phyloP scores from a whole-genome alignment of 2,797 vertebrate genomes.

The Gallinago stenura region DNA sequence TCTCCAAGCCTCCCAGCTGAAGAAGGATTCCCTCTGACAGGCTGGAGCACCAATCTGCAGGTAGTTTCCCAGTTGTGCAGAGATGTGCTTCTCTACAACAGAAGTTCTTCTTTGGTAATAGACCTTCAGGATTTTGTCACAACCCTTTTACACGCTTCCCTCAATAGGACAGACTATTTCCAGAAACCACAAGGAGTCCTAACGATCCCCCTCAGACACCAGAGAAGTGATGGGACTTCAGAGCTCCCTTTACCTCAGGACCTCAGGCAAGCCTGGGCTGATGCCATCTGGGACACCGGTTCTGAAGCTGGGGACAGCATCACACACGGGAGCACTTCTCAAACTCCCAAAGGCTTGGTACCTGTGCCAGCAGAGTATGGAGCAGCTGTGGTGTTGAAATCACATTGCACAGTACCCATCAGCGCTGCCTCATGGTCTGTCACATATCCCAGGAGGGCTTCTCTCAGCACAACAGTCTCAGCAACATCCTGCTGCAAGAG shows the following conservation, averaged over 20 bases:
- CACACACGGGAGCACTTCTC: rapidly evolving
- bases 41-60: neutral
- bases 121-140: neutral
- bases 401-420: neutral
- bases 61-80: neutral
- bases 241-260: neutral
- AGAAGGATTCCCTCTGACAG: neutral
- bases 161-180: neutral
- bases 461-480: neutral
- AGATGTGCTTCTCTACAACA: neutral
- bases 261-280: neutral
- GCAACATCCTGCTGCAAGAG: neutral
- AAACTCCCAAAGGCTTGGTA: neutral
- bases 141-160: neutral
- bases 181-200: neutral
- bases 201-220: neutral
- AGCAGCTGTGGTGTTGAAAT: neutral
- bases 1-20: neutral
- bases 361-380: rapidly evolving
- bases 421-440: neutral
- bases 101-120: neutral
- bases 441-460: neutral
- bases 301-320: neutral
- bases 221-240: rapidly evolving
- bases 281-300: neutral